Evolutionary conservation across 2,113 vertebrate species (phyloP).

Genomic region (Tenebrosternarchus preto): DNA sequence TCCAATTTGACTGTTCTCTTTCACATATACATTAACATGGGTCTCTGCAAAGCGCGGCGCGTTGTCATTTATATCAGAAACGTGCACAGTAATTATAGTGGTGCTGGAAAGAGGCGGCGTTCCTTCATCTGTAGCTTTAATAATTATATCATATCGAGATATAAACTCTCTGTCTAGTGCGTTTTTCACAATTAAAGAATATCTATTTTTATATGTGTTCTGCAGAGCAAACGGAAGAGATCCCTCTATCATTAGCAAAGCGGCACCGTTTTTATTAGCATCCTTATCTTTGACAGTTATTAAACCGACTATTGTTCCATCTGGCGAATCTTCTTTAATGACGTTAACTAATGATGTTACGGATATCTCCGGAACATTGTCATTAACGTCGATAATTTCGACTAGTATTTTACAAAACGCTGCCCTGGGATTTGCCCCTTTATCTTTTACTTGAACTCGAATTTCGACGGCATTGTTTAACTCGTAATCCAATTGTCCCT

Average conservation of each 20-base stretch:
- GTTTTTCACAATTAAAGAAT: constrained; percentile 36
- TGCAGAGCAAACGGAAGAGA: constrained; percentile 36
- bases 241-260: not conserved
- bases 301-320: constrained; percentile 82
- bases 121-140: constrained; percentile 43
- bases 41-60: constrained; percentile 31
- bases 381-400: constrained; percentile 84
- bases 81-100: constrained; percentile 26
- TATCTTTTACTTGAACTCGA: constrained; percentile 64
- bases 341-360: constrained; percentile 78
- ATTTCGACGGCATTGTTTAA: constrained; percentile 66
- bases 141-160: constrained; percentile 32
- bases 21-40: constrained; percentile 18
- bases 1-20: constrained; percentile 26
- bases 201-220: constrained; percentile 50
- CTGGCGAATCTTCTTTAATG: constrained; percentile 75
- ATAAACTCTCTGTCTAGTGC: constrained; percentile 36
- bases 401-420: constrained; percentile 78
- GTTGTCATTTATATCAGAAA: constrained; percentile 43
- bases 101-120: constrained; percentile 41
- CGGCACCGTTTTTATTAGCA: constrained; percentile 51
- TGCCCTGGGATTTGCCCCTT: constrained; percentile 38
- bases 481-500: constrained; percentile 70
- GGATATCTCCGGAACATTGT: constrained; percentile 81
- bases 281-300: constrained; percentile 82